Evolutionary conservation across 2,888 invertebrate genomes (phyloP).

Genomic region (Luperina testacea): DNA sequence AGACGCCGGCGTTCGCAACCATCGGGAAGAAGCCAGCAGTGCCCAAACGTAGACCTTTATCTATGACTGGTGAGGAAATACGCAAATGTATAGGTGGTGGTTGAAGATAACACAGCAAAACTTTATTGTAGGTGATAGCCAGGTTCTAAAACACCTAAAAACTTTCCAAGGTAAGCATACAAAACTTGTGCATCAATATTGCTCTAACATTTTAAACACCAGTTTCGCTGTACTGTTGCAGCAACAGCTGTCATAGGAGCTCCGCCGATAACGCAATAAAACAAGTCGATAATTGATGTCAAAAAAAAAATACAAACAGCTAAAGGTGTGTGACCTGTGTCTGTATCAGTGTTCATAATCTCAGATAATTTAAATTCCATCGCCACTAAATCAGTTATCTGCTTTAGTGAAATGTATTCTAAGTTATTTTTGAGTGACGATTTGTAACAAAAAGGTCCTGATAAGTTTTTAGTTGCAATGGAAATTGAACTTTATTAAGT

Average conservation of each 20-base stretch:
- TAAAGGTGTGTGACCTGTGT: not conserved
- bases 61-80: conserved; percentile 90
- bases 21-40: conserved; percentile 88
- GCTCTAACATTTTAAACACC: not conserved
- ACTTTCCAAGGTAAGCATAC: not conserved
- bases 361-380: no score
- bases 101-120: not conserved
- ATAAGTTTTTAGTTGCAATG: no score
- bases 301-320: not conserved
- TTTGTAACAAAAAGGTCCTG: no score
- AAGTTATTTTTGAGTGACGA: no score
- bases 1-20: conserved; percentile 85
- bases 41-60: conserved; percentile 90
- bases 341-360: not conserved
- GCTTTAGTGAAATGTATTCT: no score
- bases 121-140: not conserved
- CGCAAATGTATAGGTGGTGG: conserved; percentile 1
- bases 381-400: no score
- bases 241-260: not conserved
- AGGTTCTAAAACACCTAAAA: not conserved
- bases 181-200: not conserved
- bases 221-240: not conserved
- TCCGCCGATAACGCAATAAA: not conserved
- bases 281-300: not conserved
- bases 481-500: no score